A percentile compares a stretch with the other conserved stretches of the same genome.
Conservation (phyloP, 2,888 invertebrate species). For the Pachydiplax longipennis region DNA sequence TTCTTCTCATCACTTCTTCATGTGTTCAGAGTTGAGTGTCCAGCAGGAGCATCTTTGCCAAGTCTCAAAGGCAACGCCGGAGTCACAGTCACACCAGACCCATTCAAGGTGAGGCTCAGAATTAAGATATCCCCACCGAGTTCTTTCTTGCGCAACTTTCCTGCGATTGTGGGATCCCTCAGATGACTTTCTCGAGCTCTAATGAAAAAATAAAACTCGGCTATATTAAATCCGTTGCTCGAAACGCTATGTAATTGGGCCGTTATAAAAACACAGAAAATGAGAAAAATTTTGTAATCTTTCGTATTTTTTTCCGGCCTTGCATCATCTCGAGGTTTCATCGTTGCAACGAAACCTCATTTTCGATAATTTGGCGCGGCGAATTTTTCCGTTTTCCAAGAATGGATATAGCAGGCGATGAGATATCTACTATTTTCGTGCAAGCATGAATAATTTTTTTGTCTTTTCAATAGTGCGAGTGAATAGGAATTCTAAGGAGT, state of each 20-base stretch:
- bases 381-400: too few relatives aligned
- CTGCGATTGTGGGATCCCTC: background rate
- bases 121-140: background rate
- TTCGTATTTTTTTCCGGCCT: background rate
- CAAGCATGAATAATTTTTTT: too few relatives aligned
- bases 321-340: background rate
- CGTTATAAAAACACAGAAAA: background rate
- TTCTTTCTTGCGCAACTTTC: background rate
- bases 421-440: too few relatives aligned
- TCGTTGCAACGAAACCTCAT: background rate
- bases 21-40: conserved; percentile 76
- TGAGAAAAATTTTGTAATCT: background rate
- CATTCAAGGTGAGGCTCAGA: conserved; percentile 69
- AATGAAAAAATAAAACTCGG: background rate
- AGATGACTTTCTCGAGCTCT: background rate
- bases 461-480: too few relatives aligned
- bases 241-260: background rate
- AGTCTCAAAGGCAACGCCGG: conserved; percentile 83
- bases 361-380: too few relatives aligned
- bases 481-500: too few relatives aligned
- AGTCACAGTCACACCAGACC: conserved; percentile 83
- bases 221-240: background rate
- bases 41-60: conserved; percentile 75
- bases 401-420: too few relatives aligned
- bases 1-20: conserved; percentile 87